These are phyloP conservation scores for Odontothrips loti DNA, from an alignment of 2,888 invertebrate species.

Conservation along the genomic window DNA sequence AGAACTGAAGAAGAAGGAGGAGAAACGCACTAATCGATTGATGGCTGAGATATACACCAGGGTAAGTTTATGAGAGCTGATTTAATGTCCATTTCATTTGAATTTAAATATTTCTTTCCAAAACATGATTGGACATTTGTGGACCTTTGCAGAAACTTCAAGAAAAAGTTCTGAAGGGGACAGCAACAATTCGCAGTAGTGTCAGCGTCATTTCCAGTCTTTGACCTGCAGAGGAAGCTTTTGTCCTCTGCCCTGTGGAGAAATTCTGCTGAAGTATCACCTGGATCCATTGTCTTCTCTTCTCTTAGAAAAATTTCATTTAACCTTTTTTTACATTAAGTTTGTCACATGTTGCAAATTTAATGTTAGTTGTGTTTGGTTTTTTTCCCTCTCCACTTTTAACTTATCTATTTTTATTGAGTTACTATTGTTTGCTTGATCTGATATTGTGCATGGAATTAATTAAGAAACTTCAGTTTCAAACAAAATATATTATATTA, in stretches of 20 bases:
- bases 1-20: constrained; percentile 56
- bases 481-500: neutral
- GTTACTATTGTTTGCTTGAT: too few species aligned
- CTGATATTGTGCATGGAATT: neutral
- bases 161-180: constrained; percentile 61
- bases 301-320: too few species aligned
- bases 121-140: constrained; percentile 30
- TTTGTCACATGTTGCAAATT: too few species aligned
- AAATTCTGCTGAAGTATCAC: neutral
- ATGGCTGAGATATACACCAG: constrained; percentile 73
- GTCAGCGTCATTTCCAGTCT: constrained; percentile 38
- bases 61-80: constrained; percentile 48
- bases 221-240: constrained; percentile 22
- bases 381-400: neutral
- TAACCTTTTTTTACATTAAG: neutral
- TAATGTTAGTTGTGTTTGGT: neutral
- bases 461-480: neutral
- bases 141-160: constrained; percentile 59
- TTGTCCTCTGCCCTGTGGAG: neutral
- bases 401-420: neutral
- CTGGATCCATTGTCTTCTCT: too few species aligned
- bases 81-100: constrained; percentile 20
- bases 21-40: constrained; percentile 63
- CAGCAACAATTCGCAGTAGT: constrained; percentile 57
- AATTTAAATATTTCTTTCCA: neutral